A percentile compares a stretch with the other conserved stretches of the same genome.
phyloP scores from a whole-genome alignment of 2,113 vertebrate genomes.

The Gorsachius goisagi region DNA sequence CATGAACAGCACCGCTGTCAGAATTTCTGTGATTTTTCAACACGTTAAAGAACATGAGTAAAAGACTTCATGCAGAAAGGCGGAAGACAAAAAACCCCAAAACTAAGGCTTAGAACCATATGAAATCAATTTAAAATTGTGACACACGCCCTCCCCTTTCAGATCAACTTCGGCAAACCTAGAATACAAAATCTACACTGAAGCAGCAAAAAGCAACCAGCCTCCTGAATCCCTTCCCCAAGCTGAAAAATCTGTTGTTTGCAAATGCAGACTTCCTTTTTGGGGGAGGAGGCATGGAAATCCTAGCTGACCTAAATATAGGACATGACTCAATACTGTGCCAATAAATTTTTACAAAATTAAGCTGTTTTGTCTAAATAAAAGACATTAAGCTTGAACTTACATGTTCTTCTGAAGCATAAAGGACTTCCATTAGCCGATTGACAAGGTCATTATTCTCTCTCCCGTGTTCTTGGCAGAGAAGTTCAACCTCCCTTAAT shows the following conservation, averaged over 20 bases:
- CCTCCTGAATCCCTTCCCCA: not conserved
- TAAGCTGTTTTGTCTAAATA: not conserved
- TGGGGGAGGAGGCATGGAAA: not conserved
- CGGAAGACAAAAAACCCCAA: not conserved
- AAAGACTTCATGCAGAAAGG: not conserved
- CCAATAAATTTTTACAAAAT: not conserved
- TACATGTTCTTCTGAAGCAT: constrained; percentile 93
- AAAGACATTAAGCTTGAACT: constrained; percentile 32
- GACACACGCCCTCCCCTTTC: not conserved
- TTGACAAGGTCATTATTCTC: constrained; percentile 91
- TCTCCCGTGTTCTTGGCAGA: constrained; percentile 94
- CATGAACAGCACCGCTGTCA: not conserved
- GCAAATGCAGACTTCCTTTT: not conserved
- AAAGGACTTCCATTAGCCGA: constrained; percentile 94
- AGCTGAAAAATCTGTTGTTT: not conserved
- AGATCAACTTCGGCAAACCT: not conserved
- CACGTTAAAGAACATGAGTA: not conserved
- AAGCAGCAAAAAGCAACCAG: not conserved
- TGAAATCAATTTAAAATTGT: not conserved
- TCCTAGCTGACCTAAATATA: not conserved
- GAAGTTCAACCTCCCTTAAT: constrained; percentile 94
- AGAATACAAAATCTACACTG: not conserved
- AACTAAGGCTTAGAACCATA: not conserved
- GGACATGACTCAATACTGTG: not conserved
- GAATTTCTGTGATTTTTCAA: not conserved